These are phyloP conservation scores for Cavia porcellus DNA, from an alignment of 2,113 vertebrate genomes.

Conservation along the genomic window DNA sequence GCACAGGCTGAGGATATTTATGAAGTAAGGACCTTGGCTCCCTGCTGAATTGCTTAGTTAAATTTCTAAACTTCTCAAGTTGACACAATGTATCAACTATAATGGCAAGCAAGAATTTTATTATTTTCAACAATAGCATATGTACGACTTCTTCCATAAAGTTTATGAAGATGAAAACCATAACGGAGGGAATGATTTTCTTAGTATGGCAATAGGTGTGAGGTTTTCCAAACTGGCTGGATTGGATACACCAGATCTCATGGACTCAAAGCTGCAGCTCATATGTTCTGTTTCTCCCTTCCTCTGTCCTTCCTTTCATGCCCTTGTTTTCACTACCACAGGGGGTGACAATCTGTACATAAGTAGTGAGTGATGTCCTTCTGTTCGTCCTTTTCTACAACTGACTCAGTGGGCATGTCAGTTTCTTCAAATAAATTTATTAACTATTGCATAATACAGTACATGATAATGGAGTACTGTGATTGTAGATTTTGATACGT, in stretches of 20 bases:
- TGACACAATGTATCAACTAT: too few relatives aligned
- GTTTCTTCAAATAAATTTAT: background rate
- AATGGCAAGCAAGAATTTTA: background rate
- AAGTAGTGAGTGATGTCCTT: background rate
- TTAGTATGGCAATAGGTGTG: background rate
- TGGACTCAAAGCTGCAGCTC: background rate
- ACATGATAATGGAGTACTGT: background rate
- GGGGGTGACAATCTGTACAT: background rate
- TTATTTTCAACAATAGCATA: background rate
- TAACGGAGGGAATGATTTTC: background rate
- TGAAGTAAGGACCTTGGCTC: too few relatives aligned
- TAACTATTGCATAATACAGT: background rate
- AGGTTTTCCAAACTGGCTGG: background rate
- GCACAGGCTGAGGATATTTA: too few relatives aligned
- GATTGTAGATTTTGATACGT: background rate
- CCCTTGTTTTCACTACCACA: too few relatives aligned
- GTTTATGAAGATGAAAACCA: background rate
- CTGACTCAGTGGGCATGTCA: background rate
- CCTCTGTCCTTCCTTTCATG: rapidly evolving
- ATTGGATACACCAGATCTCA: background rate
- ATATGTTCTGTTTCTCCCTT: rapidly evolving
- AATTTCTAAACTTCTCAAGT: too few relatives aligned
- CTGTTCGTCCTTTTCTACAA: background rate
- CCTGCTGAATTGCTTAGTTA: too few relatives aligned
- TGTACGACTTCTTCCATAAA: background rate